A percentile compares a stretch with the other conserved stretches of the same genome.
Evolutionary conservation across 1,140 invertebrate species (phyloP).

Genomic region (Neodiprion fabricii): DNA sequence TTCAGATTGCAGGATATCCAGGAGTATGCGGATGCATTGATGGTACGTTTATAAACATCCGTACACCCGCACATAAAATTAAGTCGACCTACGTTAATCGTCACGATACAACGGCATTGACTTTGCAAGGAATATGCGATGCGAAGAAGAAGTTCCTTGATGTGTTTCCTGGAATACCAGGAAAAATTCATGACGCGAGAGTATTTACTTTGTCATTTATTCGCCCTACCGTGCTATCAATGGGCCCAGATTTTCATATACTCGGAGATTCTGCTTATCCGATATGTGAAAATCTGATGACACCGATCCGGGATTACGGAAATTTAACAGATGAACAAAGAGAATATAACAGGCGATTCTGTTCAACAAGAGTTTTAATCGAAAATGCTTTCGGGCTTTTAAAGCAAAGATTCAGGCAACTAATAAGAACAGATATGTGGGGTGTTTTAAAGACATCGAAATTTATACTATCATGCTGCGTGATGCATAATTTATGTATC

Average conservation of each 20-base stretch:
- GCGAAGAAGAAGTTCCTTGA: conserved; percentile 34
- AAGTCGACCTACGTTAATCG: conserved; percentile 39
- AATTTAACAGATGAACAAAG: conserved; percentile 38
- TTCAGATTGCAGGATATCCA: conserved; percentile 25
- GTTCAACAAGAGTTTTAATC: conserved; percentile 38
- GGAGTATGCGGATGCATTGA: conserved; percentile 32
- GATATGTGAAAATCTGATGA: conserved; percentile 38
- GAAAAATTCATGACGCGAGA: conserved; percentile 41
- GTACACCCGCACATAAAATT: conserved; percentile 33
- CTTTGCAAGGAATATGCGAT: conserved; percentile 43
- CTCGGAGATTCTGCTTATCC: conserved; percentile 51
- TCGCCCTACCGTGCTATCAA: conserved; percentile 16
- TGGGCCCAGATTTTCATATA: conserved; percentile 33
- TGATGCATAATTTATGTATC: conserved; percentile 44
- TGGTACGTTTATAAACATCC: conserved; percentile 31
- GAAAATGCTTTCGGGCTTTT: conserved; percentile 47
- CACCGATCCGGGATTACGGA: conserved; percentile 44
- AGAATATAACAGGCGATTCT: conserved; percentile 40
- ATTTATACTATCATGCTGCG: neutral
- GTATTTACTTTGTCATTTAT: conserved; percentile 36
- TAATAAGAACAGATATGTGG: conserved; percentile 38
- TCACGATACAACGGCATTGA: conserved; percentile 39
- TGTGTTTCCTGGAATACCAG: conserved; percentile 38
- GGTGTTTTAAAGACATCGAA: conserved; percentile 35
- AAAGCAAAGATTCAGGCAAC: conserved; percentile 45